A percentile compares a stretch with the other conserved stretches of the same genome.
Evolutionary conservation across 2,888 invertebrate species (phyloP).

Genomic region (Aethes cnicana): DNA sequence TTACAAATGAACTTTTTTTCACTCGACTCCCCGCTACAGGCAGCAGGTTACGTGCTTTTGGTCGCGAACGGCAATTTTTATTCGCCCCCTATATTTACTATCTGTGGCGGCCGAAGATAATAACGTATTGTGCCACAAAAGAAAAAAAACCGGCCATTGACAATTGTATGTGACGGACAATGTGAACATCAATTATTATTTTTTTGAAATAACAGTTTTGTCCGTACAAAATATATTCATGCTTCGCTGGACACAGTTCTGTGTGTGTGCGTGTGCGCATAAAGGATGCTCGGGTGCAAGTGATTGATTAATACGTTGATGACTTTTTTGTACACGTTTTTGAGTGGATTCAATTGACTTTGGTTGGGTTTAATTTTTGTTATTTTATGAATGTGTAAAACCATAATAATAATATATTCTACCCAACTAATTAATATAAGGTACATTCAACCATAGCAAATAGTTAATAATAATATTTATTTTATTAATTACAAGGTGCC

Average conservation of each 20-base stretch:
- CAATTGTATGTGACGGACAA: conserved; percentile 58
- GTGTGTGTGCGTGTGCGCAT: conserved; percentile 38
- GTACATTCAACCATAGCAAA: conserved; percentile 6
- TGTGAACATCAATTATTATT: conserved; percentile 77
- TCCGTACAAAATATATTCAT: conserved; percentile 79
- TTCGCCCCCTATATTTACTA: conserved; percentile 44
- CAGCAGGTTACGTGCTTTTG: too few relatives aligned
- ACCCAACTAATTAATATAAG: too few relatives aligned
- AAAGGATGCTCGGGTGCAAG: conserved; percentile 38
- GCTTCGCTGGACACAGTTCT: conserved; percentile 54
- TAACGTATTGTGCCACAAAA: conserved; percentile 54
- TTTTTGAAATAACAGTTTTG: conserved; percentile 81
- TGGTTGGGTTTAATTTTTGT: conserved; percentile 59
- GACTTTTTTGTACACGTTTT: conserved; percentile 16
- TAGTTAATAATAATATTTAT: conserved; percentile 19
- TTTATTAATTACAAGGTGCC: conserved; percentile 26
- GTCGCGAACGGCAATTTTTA: conserved; percentile 43
- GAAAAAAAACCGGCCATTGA: conserved; percentile 63
- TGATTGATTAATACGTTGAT: conserved; percentile 62
- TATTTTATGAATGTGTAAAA: conserved; percentile 37
- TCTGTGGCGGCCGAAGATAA: conserved; percentile 47
- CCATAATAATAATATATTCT: background rate
- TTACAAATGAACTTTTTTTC: too few relatives aligned
- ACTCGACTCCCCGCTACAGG: too few relatives aligned
- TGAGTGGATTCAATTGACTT: conserved; percentile 34